Percentiles rank a stretch among this genome's conserved stretches.
phyloP scores from a whole-genome alignment of 2,888 invertebrate species.

The Maniola hyperantus region DNA sequence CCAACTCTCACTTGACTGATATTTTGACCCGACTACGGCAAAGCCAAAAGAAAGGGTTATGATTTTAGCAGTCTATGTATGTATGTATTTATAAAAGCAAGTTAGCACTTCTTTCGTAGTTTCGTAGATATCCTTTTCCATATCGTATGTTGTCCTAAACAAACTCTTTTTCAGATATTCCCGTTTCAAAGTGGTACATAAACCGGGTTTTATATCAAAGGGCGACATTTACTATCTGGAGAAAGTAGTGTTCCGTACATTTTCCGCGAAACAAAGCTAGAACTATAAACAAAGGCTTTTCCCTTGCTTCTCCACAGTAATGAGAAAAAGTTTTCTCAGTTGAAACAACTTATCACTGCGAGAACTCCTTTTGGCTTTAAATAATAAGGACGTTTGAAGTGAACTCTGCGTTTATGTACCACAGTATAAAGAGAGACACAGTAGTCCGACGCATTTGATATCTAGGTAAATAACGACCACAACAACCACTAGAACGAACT shows the following conservation, averaged over 20 bases:
- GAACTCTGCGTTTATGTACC: neutral
- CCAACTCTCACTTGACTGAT: too few species aligned
- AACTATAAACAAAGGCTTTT: constrained; percentile 29
- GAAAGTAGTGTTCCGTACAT: constrained; percentile 13
- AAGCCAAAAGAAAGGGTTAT: too few species aligned
- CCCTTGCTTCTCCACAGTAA: constrained; percentile 24
- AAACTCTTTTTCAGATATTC: neutral
- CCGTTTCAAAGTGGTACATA: neutral
- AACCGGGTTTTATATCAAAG: constrained; percentile 17
- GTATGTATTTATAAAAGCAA: neutral
- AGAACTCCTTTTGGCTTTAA: constrained; percentile 11
- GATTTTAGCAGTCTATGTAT: too few species aligned
- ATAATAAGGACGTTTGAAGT: neutral
- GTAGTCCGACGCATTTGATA: too few species aligned
- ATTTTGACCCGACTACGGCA: too few species aligned
- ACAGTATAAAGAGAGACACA: too few species aligned
- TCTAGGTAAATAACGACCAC: too few species aligned
- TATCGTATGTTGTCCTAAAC: neutral
- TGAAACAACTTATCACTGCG: constrained; percentile 27
- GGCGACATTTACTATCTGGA: constrained; percentile 10
- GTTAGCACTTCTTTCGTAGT: neutral
- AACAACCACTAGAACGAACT: too few species aligned
- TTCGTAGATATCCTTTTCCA: neutral
- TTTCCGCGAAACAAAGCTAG: constrained; percentile 12
- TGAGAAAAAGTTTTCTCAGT: constrained; percentile 30